Conservation (phyloP, 1,140 invertebrate species). For the Lineus longissimus region DNA sequence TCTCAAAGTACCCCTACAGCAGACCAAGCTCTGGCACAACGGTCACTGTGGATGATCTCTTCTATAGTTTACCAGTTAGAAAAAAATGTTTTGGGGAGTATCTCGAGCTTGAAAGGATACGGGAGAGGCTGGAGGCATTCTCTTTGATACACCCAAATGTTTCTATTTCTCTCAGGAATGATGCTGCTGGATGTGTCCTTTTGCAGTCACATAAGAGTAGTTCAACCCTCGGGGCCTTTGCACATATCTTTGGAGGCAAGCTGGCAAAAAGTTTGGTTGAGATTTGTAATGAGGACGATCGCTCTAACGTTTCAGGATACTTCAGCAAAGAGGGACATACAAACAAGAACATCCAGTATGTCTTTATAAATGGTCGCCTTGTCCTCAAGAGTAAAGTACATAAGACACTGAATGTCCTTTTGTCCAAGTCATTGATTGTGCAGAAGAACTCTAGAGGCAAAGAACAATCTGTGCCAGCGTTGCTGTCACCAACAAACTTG, state of each 20-base stretch:
- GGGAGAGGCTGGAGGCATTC: constrained; percentile 58
- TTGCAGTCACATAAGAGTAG: constrained; percentile 59
- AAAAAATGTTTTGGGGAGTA: constrained; percentile 56
- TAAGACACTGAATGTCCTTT: constrained; percentile 55
- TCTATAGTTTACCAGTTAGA: constrained; percentile 63
- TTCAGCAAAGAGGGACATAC: constrained; percentile 55
- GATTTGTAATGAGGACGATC: constrained; percentile 55
- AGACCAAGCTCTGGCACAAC: constrained; percentile 64
- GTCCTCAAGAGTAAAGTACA: constrained; percentile 58
- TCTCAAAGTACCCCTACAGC: neutral
- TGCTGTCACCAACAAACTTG: neutral
- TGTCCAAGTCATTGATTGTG: constrained; percentile 44
- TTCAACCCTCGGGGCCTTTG: constrained; percentile 57
- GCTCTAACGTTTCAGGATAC: constrained; percentile 58
- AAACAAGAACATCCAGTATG: constrained; percentile 59
- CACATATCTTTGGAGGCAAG: constrained; percentile 56
- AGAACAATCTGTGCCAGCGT: neutral
- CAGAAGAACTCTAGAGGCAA: constrained; percentile 5
- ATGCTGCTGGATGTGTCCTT: constrained; percentile 58
- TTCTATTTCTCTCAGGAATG: constrained; percentile 63
- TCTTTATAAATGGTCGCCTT: constrained; percentile 63
- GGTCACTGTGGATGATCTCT: constrained; percentile 62
- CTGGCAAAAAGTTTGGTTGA: constrained; percentile 52
- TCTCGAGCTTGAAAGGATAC: constrained; percentile 61
- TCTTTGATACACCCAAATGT: constrained; percentile 59